A percentile compares a stretch with the other conserved stretches of the same genome.
Evolutionary conservation across 2,888 invertebrate species (phyloP).

Genomic region (Drosophila diplacantha): DNA sequence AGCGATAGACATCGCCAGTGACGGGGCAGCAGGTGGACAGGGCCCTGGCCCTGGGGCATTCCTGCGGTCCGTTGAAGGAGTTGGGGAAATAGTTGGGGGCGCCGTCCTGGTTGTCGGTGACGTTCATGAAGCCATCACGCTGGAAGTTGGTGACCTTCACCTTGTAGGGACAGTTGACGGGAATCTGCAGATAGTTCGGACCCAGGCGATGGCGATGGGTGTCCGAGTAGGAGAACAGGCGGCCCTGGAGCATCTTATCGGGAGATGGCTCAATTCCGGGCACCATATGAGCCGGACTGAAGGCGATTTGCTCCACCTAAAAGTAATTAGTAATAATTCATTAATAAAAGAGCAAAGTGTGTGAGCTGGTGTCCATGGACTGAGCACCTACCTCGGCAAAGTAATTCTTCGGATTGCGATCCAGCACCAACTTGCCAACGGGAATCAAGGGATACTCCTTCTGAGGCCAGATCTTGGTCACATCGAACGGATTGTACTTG

Average conservation of each 20-base stretch:
- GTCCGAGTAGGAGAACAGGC: constrained; percentile 93
- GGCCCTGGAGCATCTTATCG: constrained; percentile 94
- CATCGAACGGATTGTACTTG: constrained; percentile 94
- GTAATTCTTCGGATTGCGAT: constrained; percentile 94
- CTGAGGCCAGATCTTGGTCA: constrained; percentile 96
- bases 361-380: background rate
- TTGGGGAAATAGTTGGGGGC: constrained; percentile 98
- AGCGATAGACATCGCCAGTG: constrained; percentile 88
- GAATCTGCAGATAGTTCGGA: constrained; percentile 93
- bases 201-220: constrained; percentile 96
- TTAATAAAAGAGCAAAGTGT: background rate
- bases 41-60: constrained; percentile 82
- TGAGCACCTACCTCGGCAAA: constrained; percentile 83
- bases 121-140: constrained; percentile 90
- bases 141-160: constrained; percentile 87
- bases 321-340: too few relatives aligned
- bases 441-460: constrained; percentile 91
- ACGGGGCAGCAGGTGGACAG: constrained; percentile 80
- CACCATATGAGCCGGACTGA: constrained; percentile 92
- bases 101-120: constrained; percentile 88
- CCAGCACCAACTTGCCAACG: constrained; percentile 91
- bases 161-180: constrained; percentile 95
- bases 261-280: constrained; percentile 96
- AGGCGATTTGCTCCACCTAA: constrained; percentile 91
- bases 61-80: constrained; percentile 92